Base-by-base conservation (phyloP, 2,888 invertebrate species). In the Pristionchus fissidentatus region DNA sequence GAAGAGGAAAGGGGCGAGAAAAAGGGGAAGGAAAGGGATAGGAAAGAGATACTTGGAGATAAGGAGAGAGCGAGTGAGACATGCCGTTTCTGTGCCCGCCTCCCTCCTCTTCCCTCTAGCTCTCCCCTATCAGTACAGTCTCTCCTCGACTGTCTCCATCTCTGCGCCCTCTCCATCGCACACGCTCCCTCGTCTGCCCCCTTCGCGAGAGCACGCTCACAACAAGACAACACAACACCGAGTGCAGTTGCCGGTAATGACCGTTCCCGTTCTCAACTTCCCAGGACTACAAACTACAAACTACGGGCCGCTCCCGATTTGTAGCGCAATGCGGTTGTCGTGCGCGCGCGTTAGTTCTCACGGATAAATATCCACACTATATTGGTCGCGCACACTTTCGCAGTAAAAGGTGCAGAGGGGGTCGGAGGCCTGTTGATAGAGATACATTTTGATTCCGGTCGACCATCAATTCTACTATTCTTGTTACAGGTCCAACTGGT, bases 151-250 rank as follows among this genome's bases (percentile, higher is more conserved):
- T 4, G 26, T 70, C 70, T 70, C 4, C 7, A 8, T 8, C 41
- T 70, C 70, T 70, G 41, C 41, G 13, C 70, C 19, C 70, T 70
- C 70, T 43, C 32, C 22, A 15, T 10, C 38, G 22, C 41, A 1
- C 26, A 4, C 26, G 41, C 26, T 70, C 66, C 22, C 70, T 70
- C n/a, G n/a, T n/a, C 70, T 22, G 41, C 43, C 22, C 29, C 41
- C 41, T 70, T 22, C 60, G 22, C n/a, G n/a, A n/a, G n/a, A 22
- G n/a, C 70, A 26, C 70, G 41, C 26, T 70, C 19, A n/a, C 70
- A 70, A 70, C 55, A 70, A n/a, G n/a, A 70, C 70, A 70, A 41
- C 26, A 41, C 70, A 38, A 32, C 26, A 57, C n/a, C 26, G 70
- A 70, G 70, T 70, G 70, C 70, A 70, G 70, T 26, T n/a, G n/a